Conservation (phyloP, 1,140 invertebrate species). For the Drosophila leontia region DNA sequence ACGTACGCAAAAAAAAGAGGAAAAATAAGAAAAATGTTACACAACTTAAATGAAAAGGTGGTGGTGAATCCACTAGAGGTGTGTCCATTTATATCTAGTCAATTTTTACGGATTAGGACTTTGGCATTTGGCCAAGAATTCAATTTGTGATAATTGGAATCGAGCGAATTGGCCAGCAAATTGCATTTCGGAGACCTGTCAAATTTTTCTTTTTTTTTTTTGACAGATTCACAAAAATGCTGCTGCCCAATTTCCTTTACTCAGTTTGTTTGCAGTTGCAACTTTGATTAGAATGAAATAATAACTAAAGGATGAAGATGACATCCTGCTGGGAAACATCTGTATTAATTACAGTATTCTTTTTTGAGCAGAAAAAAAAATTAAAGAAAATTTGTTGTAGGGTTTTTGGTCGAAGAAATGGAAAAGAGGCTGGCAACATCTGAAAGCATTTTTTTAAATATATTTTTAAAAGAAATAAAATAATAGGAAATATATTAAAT, state of each 20-base stretch:
- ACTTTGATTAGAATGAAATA: conserved; percentile 47
- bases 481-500: no score
- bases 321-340: conserved; percentile 2
- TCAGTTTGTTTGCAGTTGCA: conserved; percentile 19
- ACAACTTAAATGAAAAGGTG: conserved; percentile 25
- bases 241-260: conserved; percentile 51
- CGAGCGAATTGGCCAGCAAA: conserved; percentile 16
- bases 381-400: no score
- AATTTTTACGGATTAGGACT: conserved; percentile 29
- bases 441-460: background rate
- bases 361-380: background rate
- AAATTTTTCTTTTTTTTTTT: background rate
- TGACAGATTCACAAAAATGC: conserved; percentile 5
- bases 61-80: conserved; percentile 15
- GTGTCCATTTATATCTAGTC: conserved; percentile 13
- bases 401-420: background rate
- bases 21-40: conserved; percentile 5
- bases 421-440: background rate
- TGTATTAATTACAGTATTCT: background rate
- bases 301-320: conserved; percentile 10
- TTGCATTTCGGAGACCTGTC: conserved; percentile 7
- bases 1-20: conserved; percentile 13
- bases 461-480: background rate
- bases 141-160: conserved; percentile 45
- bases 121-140: conserved; percentile 6